Percentiles rank a stretch among this genome's conserved stretches.
These are phyloP conservation scores for Hestina assimilis DNA, from an alignment of 1,140 invertebrate species.

Conservation along the genomic window DNA sequence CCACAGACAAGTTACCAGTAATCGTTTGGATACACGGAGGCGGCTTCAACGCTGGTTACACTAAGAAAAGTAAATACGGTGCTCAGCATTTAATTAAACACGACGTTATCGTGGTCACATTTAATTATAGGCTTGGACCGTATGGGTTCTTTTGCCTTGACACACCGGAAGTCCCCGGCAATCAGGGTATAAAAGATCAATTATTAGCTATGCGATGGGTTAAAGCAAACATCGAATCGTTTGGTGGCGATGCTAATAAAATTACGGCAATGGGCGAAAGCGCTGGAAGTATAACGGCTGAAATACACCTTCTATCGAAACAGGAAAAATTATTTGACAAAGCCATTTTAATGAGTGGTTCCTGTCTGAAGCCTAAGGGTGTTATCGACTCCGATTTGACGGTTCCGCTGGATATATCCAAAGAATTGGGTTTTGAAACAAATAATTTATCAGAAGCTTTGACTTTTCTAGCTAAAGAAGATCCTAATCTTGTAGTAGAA, in stretches of 20 bases:
- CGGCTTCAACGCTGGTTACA: constrained; percentile 79
- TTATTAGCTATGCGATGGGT: constrained; percentile 82
- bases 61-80: constrained; percentile 52
- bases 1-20: constrained; percentile 74
- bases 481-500: constrained; percentile 24
- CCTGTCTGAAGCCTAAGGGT: constrained; percentile 4
- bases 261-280: constrained; percentile 85
- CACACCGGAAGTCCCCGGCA: constrained; percentile 82
- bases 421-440: constrained; percentile 31
- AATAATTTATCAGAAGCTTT: constrained; percentile 26
- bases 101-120: constrained; percentile 79
- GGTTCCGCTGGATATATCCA: constrained; percentile 28
- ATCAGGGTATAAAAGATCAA: constrained; percentile 86
- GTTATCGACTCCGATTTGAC: constrained; percentile 11
- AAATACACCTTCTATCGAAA: constrained; percentile 40
- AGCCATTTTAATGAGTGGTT: no score
- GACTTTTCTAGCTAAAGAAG: constrained; percentile 19
- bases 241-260: constrained; percentile 83
- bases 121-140: constrained; percentile 82
- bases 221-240: constrained; percentile 81
- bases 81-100: constrained; percentile 78
- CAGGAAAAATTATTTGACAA: constrained; percentile 39
- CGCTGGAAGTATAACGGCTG: constrained; percentile 76
- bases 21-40: constrained; percentile 87
- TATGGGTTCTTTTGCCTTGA: constrained; percentile 84